Base-by-base conservation (phyloP, 2,797 vertebrate genomes). In the Cuculus canorus region DNA sequence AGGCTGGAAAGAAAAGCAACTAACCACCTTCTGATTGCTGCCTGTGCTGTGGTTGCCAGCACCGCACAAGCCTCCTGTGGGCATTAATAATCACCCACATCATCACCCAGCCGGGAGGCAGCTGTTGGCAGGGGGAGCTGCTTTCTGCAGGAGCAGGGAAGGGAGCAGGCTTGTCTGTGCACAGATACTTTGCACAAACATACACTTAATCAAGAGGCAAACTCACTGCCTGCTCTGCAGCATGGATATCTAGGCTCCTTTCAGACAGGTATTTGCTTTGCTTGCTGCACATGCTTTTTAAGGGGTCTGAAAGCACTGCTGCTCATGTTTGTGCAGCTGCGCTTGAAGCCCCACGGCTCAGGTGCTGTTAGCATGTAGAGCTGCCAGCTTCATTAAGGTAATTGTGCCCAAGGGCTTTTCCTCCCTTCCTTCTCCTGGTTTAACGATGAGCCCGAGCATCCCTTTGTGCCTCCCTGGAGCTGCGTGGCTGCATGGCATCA, bases 191-290 rank as follows among this genome's bases (percentile, higher is more conserved):
- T 93, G 66, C 30, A 32, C 0, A 7, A 83, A 52, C 63, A 50
- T 47, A 66, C 33, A 33, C n/a, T 89, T 75, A 72, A 94, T 81
- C 59, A 70, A 64, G 63, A 88, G 91, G 53, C 41, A 89, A 75
- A 75, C 73, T 61, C 1, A 0, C 79, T 83, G 76, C 61, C 76
- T 73, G 78, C 93, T 90, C 86, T 63, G 73, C 59, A 82, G 70
- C 5, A 1, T 24, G 79, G 56, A 19, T 76, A 35, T 47, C 90
- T 33, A 27, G 76, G 56, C 33, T 94, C 19, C 39, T 89, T 79
- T 92, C 68, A 81, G 80, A 48, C 70, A 88, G 92, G 64, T 92
- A 81, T 84, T 94, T 87, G 82, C 63, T 92, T 77, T 95, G 43
- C 77, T 1, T 3, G 66, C 54, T 1, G 4, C 60, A 78, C 56